phyloP scores from a whole-genome alignment of 2,888 invertebrate species.

The Eueremaeus valkanovi region DNA sequence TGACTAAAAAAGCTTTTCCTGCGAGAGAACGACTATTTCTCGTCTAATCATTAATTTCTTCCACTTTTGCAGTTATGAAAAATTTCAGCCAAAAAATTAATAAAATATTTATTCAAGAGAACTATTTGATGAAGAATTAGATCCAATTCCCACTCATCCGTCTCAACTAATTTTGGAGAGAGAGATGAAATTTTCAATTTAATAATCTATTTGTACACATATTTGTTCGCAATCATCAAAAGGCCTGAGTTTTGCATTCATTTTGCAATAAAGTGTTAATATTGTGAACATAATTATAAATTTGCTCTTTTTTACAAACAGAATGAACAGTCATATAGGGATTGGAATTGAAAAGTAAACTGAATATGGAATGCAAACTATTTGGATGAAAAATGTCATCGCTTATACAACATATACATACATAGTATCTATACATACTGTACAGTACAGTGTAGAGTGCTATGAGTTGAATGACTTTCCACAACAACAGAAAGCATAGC shows the following conservation, averaged over 20 bases:
- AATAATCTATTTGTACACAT: too few relatives aligned
- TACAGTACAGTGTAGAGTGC: too few relatives aligned
- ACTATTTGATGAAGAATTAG: neutral
- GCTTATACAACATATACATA: neutral
- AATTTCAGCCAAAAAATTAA: neutral
- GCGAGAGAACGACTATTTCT: too few relatives aligned
- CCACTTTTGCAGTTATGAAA: neutral
- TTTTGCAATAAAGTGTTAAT: too few relatives aligned
- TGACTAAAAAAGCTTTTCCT: neutral
- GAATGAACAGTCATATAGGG: neutral
- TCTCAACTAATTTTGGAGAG: neutral
- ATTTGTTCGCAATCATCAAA: too few relatives aligned
- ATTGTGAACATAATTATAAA: neutral
- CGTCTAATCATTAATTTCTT: neutral
- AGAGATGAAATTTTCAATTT: too few relatives aligned
- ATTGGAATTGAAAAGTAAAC: neutral
- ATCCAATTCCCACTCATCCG: too few relatives aligned
- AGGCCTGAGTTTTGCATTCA: neutral
- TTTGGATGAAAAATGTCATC: slow-evolving; percentile 9
- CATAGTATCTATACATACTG: too few relatives aligned
- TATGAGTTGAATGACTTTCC: slow-evolving; percentile 9
- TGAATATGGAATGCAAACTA: neutral
- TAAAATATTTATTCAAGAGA: slow-evolving; percentile 1
- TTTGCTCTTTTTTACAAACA: neutral
- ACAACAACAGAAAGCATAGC: neutral